These are phyloP conservation scores for Montipora cactus DNA, from an alignment of 64 coral and sea anemone genomes.

Conservation along the genomic window DNA sequence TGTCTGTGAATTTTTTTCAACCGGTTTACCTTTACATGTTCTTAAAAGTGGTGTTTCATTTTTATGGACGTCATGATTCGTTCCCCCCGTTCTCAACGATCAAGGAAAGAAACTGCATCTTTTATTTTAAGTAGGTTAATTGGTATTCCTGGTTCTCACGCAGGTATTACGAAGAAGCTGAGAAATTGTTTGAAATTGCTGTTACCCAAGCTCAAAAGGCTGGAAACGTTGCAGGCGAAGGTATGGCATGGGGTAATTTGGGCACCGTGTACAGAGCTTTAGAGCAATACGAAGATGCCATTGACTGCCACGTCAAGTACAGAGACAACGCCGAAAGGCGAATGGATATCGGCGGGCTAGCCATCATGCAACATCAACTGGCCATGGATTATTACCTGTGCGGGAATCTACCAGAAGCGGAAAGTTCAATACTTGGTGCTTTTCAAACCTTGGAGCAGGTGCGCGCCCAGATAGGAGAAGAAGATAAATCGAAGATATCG, in stretches of 20 bases:
- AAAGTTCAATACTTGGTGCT: slow-evolving; percentile 45
- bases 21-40: too few species aligned
- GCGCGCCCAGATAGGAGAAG: slow-evolving; percentile 65
- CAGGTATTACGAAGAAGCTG: slow-evolving; percentile 53
- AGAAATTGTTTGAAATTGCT: slow-evolving; percentile 50
- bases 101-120: too few species aligned
- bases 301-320: slow-evolving; percentile 67
- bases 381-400: slow-evolving; percentile 69
- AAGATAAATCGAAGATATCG: slow-evolving; percentile 73
- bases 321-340: slow-evolving; percentile 70
- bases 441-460: slow-evolving; percentile 67
- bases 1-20: too few species aligned
- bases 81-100: too few species aligned
- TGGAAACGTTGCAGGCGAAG: slow-evolving; percentile 70
- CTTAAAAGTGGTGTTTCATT: too few species aligned
- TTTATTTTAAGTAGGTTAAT: not conserved
- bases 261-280: slow-evolving; percentile 71
- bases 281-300: slow-evolving; percentile 62
- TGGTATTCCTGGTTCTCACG: not conserved
- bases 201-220: slow-evolving; percentile 32
- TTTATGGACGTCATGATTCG: too few species aligned
- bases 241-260: slow-evolving; percentile 80
- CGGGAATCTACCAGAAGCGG: slow-evolving; percentile 45
- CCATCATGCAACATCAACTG: slow-evolving; percentile 77
- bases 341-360: slow-evolving; percentile 66